phyloP scores from a whole-genome alignment of 2,888 invertebrate species.

The Julus scandinavius region DNA sequence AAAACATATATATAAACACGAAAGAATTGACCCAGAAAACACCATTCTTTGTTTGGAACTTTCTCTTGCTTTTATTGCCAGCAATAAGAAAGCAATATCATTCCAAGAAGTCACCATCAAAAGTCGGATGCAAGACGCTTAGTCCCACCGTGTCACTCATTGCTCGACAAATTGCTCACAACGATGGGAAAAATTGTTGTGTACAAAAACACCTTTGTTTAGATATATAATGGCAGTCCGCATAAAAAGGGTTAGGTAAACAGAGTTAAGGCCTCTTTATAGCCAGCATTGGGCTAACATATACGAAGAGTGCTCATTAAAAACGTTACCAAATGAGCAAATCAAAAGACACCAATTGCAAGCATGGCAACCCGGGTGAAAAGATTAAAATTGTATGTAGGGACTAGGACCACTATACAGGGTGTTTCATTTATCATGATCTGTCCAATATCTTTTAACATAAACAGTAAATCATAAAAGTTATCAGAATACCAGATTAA shows the following conservation, averaged over 20 bases:
- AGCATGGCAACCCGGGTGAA: too few relatives aligned
- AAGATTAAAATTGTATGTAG: too few relatives aligned
- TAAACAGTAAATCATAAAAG: too few relatives aligned
- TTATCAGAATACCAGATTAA: too few relatives aligned
- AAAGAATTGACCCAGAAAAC: not conserved
- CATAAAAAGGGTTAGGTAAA: not conserved
- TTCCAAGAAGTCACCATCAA: not conserved
- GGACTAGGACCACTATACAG: too few relatives aligned
- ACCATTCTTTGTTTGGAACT: not conserved
- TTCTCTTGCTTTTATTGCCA: not conserved
- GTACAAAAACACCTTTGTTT: not conserved
- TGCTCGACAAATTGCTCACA: not conserved
- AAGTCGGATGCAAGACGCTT: not conserved
- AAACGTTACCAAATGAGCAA: not conserved
- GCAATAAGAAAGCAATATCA: constrained; percentile 11
- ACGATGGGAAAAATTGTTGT: not conserved
- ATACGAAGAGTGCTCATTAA: not conserved
- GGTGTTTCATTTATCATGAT: too few relatives aligned
- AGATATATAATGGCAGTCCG: not conserved
- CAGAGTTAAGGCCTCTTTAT: not conserved
- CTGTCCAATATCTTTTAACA: too few relatives aligned
- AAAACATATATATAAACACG: not conserved
- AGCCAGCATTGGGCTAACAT: not conserved
- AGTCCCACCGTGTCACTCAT: not conserved
- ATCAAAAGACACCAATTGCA: not conserved